These are phyloP conservation scores for Psephotus haematonotus DNA, from an alignment of 2,113 vertebrate species.

Conservation along the genomic window DNA sequence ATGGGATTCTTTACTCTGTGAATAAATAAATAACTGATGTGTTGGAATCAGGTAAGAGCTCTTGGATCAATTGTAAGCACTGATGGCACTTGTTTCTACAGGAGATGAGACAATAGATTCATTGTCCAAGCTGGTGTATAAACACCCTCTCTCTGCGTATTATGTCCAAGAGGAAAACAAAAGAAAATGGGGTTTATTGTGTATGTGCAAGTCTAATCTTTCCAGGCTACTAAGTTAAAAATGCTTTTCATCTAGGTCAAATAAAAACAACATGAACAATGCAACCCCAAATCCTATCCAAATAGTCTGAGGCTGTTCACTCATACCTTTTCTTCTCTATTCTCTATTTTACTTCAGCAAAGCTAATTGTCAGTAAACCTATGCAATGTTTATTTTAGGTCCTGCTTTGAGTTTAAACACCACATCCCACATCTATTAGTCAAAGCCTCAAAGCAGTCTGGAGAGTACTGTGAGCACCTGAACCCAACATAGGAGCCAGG, in stretches of 20 bases:
- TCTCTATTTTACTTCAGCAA: not conserved
- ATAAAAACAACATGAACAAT: slow-evolving; percentile 23
- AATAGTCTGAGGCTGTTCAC: not conserved
- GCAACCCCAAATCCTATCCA: not conserved
- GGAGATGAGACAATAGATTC: slow-evolving; percentile 11
- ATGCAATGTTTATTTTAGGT: not conserved
- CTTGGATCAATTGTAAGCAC: slow-evolving; percentile 31
- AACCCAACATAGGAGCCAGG: not conserved
- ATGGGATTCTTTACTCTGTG: not conserved
- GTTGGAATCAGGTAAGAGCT: slow-evolving; percentile 45
- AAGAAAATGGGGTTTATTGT: slow-evolving; percentile 54
- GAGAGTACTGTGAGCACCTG: not conserved
- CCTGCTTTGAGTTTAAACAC: not conserved
- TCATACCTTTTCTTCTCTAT: not conserved
- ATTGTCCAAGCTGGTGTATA: slow-evolving; percentile 37
- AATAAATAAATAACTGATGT: slow-evolving; percentile 49
- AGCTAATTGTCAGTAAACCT: not conserved
- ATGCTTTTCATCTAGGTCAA: slow-evolving; percentile 54
- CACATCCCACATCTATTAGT: not conserved
- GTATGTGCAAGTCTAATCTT: slow-evolving; percentile 36
- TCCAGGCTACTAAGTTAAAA: slow-evolving; percentile 49
- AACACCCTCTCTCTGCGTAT: slow-evolving; percentile 34
- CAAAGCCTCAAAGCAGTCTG: not conserved
- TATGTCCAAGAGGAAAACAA: slow-evolving; percentile 57
- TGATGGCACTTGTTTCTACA: slow-evolving; percentile 52